Evolutionary conservation across 2,888 invertebrate genomes (phyloP).

Genomic region (Heliconius erato): DNA sequence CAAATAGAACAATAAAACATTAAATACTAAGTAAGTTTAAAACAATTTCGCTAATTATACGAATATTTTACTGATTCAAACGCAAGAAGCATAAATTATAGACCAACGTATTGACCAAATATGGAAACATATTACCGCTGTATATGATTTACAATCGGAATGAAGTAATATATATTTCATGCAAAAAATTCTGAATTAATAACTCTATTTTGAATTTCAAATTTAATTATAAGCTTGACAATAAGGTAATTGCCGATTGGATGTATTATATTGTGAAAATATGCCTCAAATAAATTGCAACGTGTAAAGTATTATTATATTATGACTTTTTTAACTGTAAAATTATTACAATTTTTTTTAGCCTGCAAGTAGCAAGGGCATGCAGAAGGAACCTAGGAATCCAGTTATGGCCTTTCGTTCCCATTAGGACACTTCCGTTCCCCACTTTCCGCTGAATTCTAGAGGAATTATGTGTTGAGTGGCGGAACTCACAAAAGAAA

Average conservation of each 20-base stretch:
- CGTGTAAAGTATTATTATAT: background rate
- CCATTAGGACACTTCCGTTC: too few relatives aligned
- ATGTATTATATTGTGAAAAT: background rate
- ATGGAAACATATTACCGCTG: constrained; percentile 11
- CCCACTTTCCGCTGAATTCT: too few relatives aligned
- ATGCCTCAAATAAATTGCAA: background rate
- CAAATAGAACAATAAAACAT: too few relatives aligned
- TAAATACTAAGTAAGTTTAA: background rate
- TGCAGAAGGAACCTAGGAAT: too few relatives aligned
- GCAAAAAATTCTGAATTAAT: constrained; percentile 31
- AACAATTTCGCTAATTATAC: background rate
- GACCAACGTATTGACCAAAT: constrained; percentile 15
- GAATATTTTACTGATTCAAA: background rate
- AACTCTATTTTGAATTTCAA: constrained; percentile 30
- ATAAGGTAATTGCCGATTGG: background rate
- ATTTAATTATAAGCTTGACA: constrained; percentile 17
- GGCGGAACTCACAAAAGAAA: too few relatives aligned
- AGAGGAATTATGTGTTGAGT: too few relatives aligned
- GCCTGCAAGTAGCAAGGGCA: too few relatives aligned
- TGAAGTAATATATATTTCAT: constrained; percentile 38
- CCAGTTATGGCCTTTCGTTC: too few relatives aligned
- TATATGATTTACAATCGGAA: constrained; percentile 33
- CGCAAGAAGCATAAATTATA: background rate
- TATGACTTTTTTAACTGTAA: too few relatives aligned
- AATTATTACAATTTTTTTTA: too few relatives aligned